Conservation (phyloP, 1,140 invertebrate species). For the Octopus bimaculoides region DNA sequence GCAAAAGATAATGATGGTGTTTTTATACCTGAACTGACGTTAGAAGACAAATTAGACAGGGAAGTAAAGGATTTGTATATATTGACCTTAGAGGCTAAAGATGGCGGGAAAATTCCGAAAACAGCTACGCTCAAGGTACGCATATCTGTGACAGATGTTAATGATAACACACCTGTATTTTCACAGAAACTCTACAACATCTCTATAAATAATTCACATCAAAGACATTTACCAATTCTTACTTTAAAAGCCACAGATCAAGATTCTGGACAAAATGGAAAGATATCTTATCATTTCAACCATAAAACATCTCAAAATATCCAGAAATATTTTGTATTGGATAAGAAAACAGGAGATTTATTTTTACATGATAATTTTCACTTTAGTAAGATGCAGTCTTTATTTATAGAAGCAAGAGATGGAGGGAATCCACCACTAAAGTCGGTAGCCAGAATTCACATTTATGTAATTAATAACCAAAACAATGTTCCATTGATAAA, state of each 20-base stretch:
- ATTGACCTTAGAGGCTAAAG: constrained; percentile 81
- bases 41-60: constrained; percentile 77
- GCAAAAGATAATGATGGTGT: too few relatives aligned
- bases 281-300: constrained; percentile 66
- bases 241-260: constrained; percentile 34
- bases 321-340: constrained; percentile 80
- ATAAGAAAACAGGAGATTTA: constrained; percentile 49
- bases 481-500: constrained; percentile 35
- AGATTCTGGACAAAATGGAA: constrained; percentile 43
- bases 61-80: constrained; percentile 79
- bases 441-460: constrained; percentile 24
- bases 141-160: constrained; percentile 34
- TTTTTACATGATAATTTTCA: constrained; percentile 23
- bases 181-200: constrained; percentile 44
- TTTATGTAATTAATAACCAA: constrained; percentile 31
- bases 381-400: constrained; percentile 25
- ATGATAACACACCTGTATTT: constrained; percentile 71
- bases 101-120: constrained; percentile 69
- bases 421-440: constrained; percentile 30
- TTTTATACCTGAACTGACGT: constrained; percentile 30
- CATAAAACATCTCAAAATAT: constrained; percentile 85
- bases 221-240: constrained; percentile 30
- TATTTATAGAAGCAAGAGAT: constrained; percentile 35
- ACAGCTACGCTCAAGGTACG: constrained; percentile 71
- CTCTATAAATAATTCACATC: constrained; percentile 39